phyloP scores from a whole-genome alignment of 1,140 invertebrate genomes.

The Parasteatoda tepidariorum region DNA sequence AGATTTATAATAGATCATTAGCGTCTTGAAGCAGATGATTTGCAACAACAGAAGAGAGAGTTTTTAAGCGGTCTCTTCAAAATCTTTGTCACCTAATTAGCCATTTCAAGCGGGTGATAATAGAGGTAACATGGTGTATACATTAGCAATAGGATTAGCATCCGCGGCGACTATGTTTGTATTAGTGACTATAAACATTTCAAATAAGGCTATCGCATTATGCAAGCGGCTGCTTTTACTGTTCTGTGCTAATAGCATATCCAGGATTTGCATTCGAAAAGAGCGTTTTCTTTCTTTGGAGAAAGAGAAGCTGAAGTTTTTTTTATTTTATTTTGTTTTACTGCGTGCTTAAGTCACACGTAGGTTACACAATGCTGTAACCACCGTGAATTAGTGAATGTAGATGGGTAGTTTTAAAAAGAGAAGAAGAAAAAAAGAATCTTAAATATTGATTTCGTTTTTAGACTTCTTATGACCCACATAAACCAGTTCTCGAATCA shows the following conservation, averaged over 20 bases:
- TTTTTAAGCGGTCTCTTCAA: conserved; percentile 39
- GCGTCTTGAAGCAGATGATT: conserved; percentile 54
- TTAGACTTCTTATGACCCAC: not conserved
- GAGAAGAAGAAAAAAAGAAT: not conserved
- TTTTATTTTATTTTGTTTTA: not conserved
- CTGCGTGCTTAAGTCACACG: not conserved
- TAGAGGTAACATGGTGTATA: conserved; percentile 59
- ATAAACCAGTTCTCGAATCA: not conserved
- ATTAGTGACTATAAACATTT: conserved; percentile 59
- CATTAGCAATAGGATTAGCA: conserved; percentile 61
- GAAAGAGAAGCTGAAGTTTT: not conserved
- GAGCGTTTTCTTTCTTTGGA: conserved; percentile 33
- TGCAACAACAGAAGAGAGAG: conserved; percentile 43
- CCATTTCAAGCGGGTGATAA: conserved; percentile 58
- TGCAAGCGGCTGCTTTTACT: conserved; percentile 58
- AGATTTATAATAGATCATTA: conserved; percentile 58
- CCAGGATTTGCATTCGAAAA: conserved; percentile 55
- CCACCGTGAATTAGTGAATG: conserved; percentile 37
- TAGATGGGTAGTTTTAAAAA: conserved; percentile 17
- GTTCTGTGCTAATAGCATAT: conserved; percentile 31
- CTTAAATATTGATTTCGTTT: conserved; percentile 32
- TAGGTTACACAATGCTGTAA: conserved; percentile 28
- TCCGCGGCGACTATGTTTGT: conserved; percentile 57
- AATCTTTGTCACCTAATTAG: conserved; percentile 61
- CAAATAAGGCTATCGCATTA: conserved; percentile 56